Conservation (phyloP, 2,797 vertebrate species). For the Gouania willdenowi region DNA sequence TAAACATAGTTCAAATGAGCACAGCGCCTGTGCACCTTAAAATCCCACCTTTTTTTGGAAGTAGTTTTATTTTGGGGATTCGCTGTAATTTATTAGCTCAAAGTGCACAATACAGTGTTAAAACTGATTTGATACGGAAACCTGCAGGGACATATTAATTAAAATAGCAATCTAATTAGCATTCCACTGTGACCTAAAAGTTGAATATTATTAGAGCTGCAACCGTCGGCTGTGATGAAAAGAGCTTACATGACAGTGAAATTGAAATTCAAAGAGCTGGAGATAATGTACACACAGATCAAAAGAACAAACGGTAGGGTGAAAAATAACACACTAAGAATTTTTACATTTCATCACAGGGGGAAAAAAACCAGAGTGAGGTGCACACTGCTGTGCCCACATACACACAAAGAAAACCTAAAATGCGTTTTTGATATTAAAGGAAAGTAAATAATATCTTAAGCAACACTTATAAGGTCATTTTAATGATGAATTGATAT, state of each 20-base stretch:
- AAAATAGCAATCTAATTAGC: conserved; percentile 82
- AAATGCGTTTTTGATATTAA: no score
- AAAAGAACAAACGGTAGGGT: conserved; percentile 81
- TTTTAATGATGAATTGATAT: no score
- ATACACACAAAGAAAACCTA: conserved; percentile 1
- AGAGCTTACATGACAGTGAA: conserved; percentile 82
- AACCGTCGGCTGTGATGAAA: conserved; percentile 78
- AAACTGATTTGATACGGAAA: conserved; percentile 78
- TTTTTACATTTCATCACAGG: conserved; percentile 73
- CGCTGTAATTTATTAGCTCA: conserved; percentile 74
- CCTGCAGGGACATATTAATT: conserved; percentile 83
- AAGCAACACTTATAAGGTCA: no score
- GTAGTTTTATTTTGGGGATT: conserved; percentile 69
- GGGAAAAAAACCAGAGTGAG: conserved; percentile 46
- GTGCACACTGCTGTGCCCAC: conserved; percentile 10
- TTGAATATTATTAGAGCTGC: conserved; percentile 83
- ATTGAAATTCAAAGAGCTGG: conserved; percentile 82
- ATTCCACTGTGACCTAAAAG: conserved; percentile 83
- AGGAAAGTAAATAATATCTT: no score
- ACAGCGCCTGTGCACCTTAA: conserved; percentile 59
- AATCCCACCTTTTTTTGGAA: conserved; percentile 55
- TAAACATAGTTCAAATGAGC: conserved; percentile 70
- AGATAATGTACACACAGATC: conserved; percentile 84
- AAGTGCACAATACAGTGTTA: conserved; percentile 70
- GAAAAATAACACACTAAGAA: conserved; percentile 69